These are phyloP conservation scores for Argynnis bischoffii DNA, from an alignment of 2,888 invertebrate species.

Conservation along the genomic window DNA sequence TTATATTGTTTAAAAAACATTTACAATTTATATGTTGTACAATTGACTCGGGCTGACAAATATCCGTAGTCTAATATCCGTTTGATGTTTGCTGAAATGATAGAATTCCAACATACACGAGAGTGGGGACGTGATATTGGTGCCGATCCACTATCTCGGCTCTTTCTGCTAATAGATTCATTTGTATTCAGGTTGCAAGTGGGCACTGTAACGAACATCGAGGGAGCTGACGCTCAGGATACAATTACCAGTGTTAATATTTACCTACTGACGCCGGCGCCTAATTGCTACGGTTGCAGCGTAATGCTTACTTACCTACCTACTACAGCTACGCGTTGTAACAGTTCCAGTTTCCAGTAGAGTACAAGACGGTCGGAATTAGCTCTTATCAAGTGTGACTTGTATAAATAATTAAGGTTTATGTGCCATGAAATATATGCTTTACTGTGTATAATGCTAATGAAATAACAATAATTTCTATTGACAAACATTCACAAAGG, in stretches of 20 bases:
- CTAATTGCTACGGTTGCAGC: slow-evolving; percentile 70
- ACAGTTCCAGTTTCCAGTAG: not conserved
- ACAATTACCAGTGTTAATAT: slow-evolving; percentile 81
- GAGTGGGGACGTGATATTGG: slow-evolving; percentile 60
- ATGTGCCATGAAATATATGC: too few species aligned
- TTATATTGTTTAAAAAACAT: not conserved
- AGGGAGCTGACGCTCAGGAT: slow-evolving; percentile 73
- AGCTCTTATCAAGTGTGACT: slow-evolving; percentile 25
- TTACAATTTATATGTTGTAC: not conserved
- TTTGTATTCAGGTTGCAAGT: slow-evolving; percentile 79
- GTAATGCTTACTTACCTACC: slow-evolving; percentile 45
- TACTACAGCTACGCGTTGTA: slow-evolving; percentile 23
- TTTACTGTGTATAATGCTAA: too few species aligned
- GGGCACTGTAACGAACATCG: slow-evolving; percentile 78
- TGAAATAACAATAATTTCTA: too few species aligned
- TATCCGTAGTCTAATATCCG: slow-evolving; percentile 30
- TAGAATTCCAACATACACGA: slow-evolving; percentile 50
- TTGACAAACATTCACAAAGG: too few species aligned
- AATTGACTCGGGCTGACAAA: not conserved
- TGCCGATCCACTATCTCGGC: slow-evolving; percentile 69
- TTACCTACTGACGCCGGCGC: slow-evolving; percentile 77
- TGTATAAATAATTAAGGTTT: too few species aligned
- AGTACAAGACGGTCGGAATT: slow-evolving; percentile 16
- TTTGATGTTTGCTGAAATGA: slow-evolving; percentile 52
- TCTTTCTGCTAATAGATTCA: slow-evolving; percentile 78